Percentiles rank a stretch among this genome's conserved stretches.
phyloP scores from a whole-genome alignment of 2,888 invertebrate genomes.

The Sphaerophoria rueppellii region DNA sequence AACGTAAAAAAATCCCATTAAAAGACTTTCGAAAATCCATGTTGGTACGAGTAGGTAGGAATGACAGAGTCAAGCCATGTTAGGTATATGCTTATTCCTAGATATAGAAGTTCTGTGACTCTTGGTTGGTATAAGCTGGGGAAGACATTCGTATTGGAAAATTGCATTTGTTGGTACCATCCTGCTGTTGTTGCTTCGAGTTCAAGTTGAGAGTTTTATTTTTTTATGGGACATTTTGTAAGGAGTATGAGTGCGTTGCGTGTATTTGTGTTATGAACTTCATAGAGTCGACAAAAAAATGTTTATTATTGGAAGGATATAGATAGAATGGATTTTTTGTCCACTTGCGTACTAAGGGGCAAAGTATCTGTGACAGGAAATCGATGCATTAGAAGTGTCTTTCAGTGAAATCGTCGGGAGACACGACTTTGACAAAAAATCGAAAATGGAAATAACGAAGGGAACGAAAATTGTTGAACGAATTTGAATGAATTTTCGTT shows the following conservation, averaged over 20 bases:
- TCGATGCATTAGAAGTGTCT: slow-evolving; percentile 59
- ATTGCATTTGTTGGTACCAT: slow-evolving; percentile 68
- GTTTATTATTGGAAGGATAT: slow-evolving; percentile 51
- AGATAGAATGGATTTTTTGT: slow-evolving; percentile 38
- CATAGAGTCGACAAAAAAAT: slow-evolving; percentile 29
- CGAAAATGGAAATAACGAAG: neutral
- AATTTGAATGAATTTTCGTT: slow-evolving; percentile 41
- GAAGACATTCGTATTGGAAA: slow-evolving; percentile 72
- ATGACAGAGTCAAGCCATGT: slow-evolving; percentile 17
- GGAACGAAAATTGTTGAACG: slow-evolving; percentile 46
- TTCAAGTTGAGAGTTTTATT: slow-evolving; percentile 9
- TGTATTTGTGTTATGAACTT: slow-evolving; percentile 21
- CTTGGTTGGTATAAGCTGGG: slow-evolving; percentile 50
- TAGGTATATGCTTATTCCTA: slow-evolving; percentile 2
- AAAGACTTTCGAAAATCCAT: slow-evolving; percentile 64
- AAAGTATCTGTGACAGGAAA: slow-evolving; percentile 60
- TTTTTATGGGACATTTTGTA: slow-evolving; percentile 6
- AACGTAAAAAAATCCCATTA: slow-evolving; percentile 71
- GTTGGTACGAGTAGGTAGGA: slow-evolving; percentile 10
- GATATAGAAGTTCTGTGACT: slow-evolving; percentile 23
- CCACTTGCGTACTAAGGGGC: slow-evolving; percentile 61
- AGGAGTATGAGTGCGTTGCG: slow-evolving; percentile 56
- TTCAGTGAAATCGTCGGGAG: slow-evolving; percentile 6
- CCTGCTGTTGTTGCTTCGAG: slow-evolving; percentile 18
- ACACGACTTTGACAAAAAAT: slow-evolving; percentile 34